Base-by-base conservation (phyloP, 2,888 invertebrate genomes). In the Autographa pulchrina region DNA sequence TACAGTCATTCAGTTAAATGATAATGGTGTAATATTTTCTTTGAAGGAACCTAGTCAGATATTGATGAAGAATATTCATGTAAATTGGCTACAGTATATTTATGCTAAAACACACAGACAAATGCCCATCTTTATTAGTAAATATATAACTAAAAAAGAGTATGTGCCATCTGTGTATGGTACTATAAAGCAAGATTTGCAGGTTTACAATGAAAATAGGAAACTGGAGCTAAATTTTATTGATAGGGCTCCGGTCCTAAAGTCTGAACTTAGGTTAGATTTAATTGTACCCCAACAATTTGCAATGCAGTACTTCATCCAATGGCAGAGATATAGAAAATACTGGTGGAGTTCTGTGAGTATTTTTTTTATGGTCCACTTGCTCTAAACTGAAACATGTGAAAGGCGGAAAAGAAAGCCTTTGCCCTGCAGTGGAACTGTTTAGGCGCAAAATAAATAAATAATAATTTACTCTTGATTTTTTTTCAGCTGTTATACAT, bases 341-440 rank as follows among this genome's bases (percentile, higher is more conserved):
- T 97, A 97, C 82, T 98, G 98, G 98, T 98, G 98, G 98, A 97
- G 98, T 92, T 98, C 97, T 90, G 97, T 97, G 81, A 94, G 95
- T 92, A 77, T 68, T 66, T n/a, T 25, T 31, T 43, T 62, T 62
- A 48, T 48, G 61, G 62, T 70, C 48, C 6, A n/a, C 25, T 25
- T 25, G 25, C 25, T 25, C 25, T 25, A 25, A 25, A 25, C 25
- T 2, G 25, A 25, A 25, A 25, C 25, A 2, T 25, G 25, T 25
- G 25, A 3, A 25, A 25, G 25, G 25, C 2, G 25, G 25, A 25
- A 25, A 25, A 3, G 25, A 3, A 25, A 3, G 25, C 25, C 25
- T 2, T 25, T 25, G 25, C 25, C 25, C 25, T 25, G 3, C 25
- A 25, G 25, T 25, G 25, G 3, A 3, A 25, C 25, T 2, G 25